phyloP scores from a whole-genome alignment of 2,888 invertebrate species.

The Cacoxenus indagator region DNA sequence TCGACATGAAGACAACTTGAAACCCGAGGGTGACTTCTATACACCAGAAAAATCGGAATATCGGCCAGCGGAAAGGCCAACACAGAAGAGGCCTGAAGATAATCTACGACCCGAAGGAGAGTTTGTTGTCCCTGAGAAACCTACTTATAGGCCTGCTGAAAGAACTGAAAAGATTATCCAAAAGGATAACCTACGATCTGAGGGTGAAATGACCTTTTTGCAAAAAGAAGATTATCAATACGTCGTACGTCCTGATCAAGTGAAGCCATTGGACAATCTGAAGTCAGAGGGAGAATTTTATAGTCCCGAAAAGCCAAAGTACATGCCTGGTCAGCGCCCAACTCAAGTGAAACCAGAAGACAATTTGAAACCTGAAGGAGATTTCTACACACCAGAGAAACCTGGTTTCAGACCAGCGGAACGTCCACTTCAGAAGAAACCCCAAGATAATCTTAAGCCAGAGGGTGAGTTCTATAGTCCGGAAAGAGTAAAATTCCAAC shows the following conservation, averaged over 20 bases:
- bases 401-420: slow-evolving; percentile 71
- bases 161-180: slow-evolving; percentile 68
- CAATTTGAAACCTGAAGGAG: slow-evolving; percentile 75
- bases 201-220: slow-evolving; percentile 72
- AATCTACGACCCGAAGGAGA: slow-evolving; percentile 73
- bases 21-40: slow-evolving; percentile 75
- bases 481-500: slow-evolving; percentile 66
- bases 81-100: slow-evolving; percentile 72
- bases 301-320: slow-evolving; percentile 69
- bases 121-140: slow-evolving; percentile 69
- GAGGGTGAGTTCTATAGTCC: slow-evolving; percentile 72
- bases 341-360: slow-evolving; percentile 71
- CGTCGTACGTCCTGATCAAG: slow-evolving; percentile 74
- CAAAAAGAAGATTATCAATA: slow-evolving; percentile 58
- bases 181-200: slow-evolving; percentile 74
- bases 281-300: slow-evolving; percentile 75
- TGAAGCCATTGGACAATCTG: slow-evolving; percentile 75
- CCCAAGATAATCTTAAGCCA: slow-evolving; percentile 69
- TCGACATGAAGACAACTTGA: slow-evolving; percentile 73
- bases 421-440: slow-evolving; percentile 72
- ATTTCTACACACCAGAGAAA: slow-evolving; percentile 72
- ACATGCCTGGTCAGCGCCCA: slow-evolving; percentile 71
- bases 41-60: slow-evolving; percentile 66
- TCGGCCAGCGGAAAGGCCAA: slow-evolving; percentile 72
- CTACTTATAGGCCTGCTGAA: slow-evolving; percentile 71